These are phyloP conservation scores for Talpa occidentalis DNA, from an alignment of 2,113 vertebrate genomes.

Conservation along the genomic window DNA sequence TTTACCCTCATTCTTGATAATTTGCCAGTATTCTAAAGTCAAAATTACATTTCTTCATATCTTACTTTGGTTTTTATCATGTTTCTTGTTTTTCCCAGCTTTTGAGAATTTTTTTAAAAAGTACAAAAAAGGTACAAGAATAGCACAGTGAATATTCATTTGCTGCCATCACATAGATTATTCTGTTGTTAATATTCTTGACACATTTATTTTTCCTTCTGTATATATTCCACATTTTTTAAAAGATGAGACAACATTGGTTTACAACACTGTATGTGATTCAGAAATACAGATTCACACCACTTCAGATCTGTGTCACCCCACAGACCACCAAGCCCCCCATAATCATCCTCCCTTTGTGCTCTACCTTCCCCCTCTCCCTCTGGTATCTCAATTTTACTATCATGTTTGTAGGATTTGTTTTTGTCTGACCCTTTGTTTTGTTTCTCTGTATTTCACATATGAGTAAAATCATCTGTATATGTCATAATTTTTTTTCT, in stretches of 20 bases:
- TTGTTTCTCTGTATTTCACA: background rate
- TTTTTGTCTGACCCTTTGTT: background rate
- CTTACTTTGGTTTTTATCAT: background rate
- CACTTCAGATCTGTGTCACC: no score
- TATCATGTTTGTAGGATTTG: no score
- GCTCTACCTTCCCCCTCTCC: background rate
- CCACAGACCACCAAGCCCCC: no score
- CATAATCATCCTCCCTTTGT: no score
- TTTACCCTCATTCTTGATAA: constrained; percentile 22
- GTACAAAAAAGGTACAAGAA: background rate
- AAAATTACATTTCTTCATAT: background rate
- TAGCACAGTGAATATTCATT: background rate
- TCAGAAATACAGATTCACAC: no score
- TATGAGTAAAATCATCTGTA: background rate
- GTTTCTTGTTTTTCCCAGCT: background rate
- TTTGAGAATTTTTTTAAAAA: constrained; percentile 16
- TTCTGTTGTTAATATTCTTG: constrained; percentile 12
- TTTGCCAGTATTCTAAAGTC: background rate
- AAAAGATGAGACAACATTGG: no score
- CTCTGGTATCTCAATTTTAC: no score
- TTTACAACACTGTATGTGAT: no score
- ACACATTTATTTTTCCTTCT: background rate
- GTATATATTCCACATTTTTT: no score
- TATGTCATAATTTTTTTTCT: background rate
- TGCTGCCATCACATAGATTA: background rate